Conservation (phyloP, 2,888 invertebrate genomes). For the Drosophila barbarae region DNA sequence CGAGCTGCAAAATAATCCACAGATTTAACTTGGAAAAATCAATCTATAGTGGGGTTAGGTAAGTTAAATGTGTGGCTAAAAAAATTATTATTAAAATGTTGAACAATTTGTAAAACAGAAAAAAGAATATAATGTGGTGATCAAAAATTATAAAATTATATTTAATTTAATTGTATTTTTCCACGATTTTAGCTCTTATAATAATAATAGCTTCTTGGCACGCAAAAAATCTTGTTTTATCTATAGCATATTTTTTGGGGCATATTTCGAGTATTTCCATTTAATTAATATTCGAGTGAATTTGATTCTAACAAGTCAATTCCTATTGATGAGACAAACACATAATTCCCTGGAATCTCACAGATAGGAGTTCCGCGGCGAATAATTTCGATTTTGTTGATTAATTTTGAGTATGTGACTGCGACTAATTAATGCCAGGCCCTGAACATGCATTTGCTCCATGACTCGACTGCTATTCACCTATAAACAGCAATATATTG, state of each 20-base stretch:
- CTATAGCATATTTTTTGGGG: not conserved
- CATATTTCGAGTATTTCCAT: not conserved
- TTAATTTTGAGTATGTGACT: constrained; percentile 4
- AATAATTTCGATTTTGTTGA: constrained; percentile 7
- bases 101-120: no score
- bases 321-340: not conserved
- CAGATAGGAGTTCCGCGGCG: not conserved
- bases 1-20: constrained; percentile 13
- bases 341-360: not conserved
- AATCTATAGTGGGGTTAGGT: not conserved
- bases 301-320: not conserved
- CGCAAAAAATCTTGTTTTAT: not conserved
- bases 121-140: no score
- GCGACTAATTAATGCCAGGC: constrained; percentile 41
- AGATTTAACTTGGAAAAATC: constrained; percentile 4
- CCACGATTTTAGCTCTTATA: no score
- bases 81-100: no score
- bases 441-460: constrained; percentile 24
- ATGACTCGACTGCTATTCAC: constrained; percentile 14
- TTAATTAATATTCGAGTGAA: no score
- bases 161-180: no score
- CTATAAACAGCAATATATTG: constrained; percentile 7
- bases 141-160: no score
- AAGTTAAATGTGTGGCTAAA: not conserved
- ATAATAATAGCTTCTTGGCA: not conserved